Percentiles rank a stretch among this genome's conserved stretches.
These are phyloP conservation scores for Suncus etruscus DNA, from an alignment of 2,113 vertebrate genomes.

Conservation along the genomic window DNA sequence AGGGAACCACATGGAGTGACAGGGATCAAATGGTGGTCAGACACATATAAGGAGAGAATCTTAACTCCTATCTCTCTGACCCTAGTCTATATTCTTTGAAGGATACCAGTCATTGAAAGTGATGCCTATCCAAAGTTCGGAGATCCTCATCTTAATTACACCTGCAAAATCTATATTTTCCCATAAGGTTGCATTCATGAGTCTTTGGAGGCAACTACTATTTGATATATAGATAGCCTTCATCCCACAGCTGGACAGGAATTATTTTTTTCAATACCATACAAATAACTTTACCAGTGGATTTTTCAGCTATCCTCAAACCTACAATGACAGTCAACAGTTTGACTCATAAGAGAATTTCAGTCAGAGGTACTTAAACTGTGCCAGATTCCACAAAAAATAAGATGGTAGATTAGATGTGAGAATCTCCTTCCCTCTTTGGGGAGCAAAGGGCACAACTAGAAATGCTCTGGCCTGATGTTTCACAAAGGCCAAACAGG, in stretches of 20 bases:
- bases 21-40: too few relatives aligned
- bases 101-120: neutral
- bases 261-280: slow-evolving; percentile 27
- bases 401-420: neutral
- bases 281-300: neutral
- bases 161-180: slow-evolving; percentile 44
- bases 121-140: neutral
- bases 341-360: neutral
- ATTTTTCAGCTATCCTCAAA: neutral
- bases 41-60: too few relatives aligned
- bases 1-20: too few relatives aligned
- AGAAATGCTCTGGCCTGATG: too few relatives aligned
- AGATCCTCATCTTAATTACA: slow-evolving; percentile 12
- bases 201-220: neutral
- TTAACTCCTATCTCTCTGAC: neutral
- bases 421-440: too few relatives aligned
- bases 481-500: too few relatives aligned
- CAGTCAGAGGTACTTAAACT: neutral
- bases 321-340: neutral
- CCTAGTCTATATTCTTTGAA: slow-evolving; percentile 1
- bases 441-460: too few relatives aligned
- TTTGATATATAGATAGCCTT: neutral
- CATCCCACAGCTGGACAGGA: slow-evolving; percentile 6
- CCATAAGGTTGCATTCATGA: slow-evolving; percentile 21
- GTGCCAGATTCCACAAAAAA: slow-evolving; percentile 18